Conservation (phyloP, 2,113 vertebrate genomes). For the Rhadina sibilatrix region DNA sequence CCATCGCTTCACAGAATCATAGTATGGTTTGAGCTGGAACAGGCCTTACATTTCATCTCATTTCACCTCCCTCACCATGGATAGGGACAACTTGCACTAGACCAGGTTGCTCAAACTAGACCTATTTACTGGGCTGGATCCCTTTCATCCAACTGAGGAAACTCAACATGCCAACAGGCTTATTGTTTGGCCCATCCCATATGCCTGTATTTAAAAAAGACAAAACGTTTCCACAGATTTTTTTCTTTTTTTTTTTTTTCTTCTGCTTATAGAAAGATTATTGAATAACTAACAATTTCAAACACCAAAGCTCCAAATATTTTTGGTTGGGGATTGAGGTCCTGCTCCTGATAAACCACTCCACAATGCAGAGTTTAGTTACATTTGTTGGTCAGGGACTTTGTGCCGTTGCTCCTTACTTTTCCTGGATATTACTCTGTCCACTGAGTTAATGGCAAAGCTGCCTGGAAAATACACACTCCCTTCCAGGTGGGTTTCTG, state of each 20-base stretch:
- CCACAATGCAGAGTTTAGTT: neutral
- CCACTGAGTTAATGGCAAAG: fast-evolving
- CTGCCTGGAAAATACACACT: fast-evolving
- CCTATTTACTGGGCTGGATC: fast-evolving
- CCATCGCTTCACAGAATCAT: neutral
- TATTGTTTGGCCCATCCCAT: neutral
- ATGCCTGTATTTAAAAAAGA: neutral
- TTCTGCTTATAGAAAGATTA: neutral
- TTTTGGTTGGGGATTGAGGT: neutral
- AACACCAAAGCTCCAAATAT: neutral
- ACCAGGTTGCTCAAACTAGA: neutral
- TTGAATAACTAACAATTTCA: neutral
- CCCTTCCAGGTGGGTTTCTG: neutral
- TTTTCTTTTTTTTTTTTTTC: neutral
- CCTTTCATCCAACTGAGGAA: fast-evolving
- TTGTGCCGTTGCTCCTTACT: neutral
- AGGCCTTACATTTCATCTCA: no score
- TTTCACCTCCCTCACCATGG: fast-evolving
- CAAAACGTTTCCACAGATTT: neutral
- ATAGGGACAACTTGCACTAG: neutral
- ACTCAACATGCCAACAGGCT: fast-evolving
- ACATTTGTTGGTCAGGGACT: neutral
- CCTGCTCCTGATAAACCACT: neutral
- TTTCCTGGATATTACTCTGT: neutral
- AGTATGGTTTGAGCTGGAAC: neutral